Conservation (phyloP, 2,888 invertebrate species). For the Entomobrya multifasciata region DNA sequence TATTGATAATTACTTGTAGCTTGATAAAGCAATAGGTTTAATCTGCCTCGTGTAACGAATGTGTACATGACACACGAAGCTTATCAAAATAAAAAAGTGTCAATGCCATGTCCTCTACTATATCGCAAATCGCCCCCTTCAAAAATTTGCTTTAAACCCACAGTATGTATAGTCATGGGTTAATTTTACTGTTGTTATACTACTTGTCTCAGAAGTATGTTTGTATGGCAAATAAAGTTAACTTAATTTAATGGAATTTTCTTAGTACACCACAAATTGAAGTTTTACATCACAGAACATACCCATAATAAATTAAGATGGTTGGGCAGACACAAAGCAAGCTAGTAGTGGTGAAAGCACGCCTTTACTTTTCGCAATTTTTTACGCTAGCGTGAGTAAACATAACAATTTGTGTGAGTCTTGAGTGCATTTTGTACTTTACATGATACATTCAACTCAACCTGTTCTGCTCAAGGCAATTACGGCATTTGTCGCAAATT, state of each 20-base stretch:
- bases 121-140: no score
- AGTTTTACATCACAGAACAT: not conserved
- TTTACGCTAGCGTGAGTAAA: not conserved
- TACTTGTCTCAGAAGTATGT: no score
- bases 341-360: slow-evolving; percentile 12
- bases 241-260: not conserved
- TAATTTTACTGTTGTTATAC: no score
- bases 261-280: slow-evolving; percentile 11
- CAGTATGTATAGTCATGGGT: no score
- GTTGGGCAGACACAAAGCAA: not conserved
- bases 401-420: not conserved
- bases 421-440: not conserved
- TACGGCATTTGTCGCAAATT: slow-evolving; percentile 46
- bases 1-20: no score
- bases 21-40: no score
- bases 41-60: no score
- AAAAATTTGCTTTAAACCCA: no score
- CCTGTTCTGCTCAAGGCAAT: slow-evolving; percentile 34
- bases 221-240: no score
- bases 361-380: slow-evolving; percentile 3
- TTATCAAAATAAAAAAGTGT: no score
- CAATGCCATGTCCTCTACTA: no score
- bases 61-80: no score
- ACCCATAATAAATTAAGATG: not conserved
- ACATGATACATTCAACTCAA: not conserved